These are phyloP conservation scores for Drosophila macrospina DNA, from an alignment of 2,888 invertebrate species.

Conservation along the genomic window DNA sequence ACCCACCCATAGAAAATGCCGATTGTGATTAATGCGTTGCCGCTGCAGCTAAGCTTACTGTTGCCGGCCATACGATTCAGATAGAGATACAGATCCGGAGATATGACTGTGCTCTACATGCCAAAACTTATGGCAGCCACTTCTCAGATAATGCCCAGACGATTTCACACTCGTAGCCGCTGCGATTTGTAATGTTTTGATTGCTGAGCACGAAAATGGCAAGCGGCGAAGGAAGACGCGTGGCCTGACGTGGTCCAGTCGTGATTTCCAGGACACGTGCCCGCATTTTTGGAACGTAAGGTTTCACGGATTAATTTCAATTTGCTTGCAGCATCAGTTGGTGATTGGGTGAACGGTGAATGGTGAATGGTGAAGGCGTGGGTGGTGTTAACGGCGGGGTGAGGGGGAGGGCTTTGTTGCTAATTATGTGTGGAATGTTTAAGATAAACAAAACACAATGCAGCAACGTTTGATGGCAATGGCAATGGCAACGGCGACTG, in stretches of 20 bases:
- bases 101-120: constrained; percentile 59
- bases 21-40: constrained; percentile 84
- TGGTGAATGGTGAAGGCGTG: constrained; percentile 6
- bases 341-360: not conserved
- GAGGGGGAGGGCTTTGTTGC: constrained; percentile 64
- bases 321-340: constrained; percentile 64
- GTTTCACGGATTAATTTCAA: constrained; percentile 83
- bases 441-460: constrained; percentile 77
- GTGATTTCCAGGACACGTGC: constrained; percentile 70
- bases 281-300: constrained; percentile 75
- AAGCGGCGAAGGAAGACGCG: constrained; percentile 42
- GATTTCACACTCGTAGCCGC: constrained; percentile 59
- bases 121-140: constrained; percentile 66
- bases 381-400: constrained; percentile 39
- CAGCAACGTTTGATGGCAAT: constrained; percentile 48
- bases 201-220: constrained; percentile 55
- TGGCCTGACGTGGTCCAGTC: constrained; percentile 55
- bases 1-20: constrained; percentile 41
- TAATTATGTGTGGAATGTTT: constrained; percentile 80
- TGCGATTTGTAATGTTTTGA: constrained; percentile 76
- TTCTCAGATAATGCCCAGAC: constrained; percentile 60
- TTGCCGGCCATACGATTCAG: constrained; percentile 48
- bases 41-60: constrained; percentile 69
- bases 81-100: constrained; percentile 53
- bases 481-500: constrained; percentile 15